A percentile compares a stretch with the other conserved stretches of the same genome.
phyloP scores from a whole-genome alignment of 2,888 invertebrate species.

The Gnatocerus cornutus region DNA sequence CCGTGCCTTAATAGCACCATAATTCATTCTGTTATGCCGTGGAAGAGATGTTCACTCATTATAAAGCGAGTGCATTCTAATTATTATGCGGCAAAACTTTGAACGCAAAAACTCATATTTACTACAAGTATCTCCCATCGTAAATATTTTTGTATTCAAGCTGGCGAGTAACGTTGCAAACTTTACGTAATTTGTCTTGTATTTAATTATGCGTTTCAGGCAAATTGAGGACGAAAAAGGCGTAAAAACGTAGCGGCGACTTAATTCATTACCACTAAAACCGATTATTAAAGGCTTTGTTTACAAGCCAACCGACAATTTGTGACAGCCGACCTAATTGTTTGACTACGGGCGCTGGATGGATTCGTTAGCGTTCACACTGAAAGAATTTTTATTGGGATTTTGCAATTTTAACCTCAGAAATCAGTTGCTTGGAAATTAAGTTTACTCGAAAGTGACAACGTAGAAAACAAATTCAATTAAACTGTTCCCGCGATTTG shows the following conservation, averaged over 20 bases:
- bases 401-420: background rate
- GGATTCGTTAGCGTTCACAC: constrained; percentile 3
- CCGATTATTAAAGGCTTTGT: constrained; percentile 11
- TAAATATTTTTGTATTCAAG: constrained; percentile 42
- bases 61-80: constrained; percentile 52
- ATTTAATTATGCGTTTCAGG: constrained; percentile 33
- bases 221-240: constrained; percentile 9
- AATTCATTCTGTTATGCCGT: constrained; percentile 48
- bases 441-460: too few relatives aligned
- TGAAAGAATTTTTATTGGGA: constrained; percentile 1
- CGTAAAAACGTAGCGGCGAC: constrained; percentile 2
- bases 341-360: constrained; percentile 1
- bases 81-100: constrained; percentile 49
- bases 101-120: constrained; percentile 41
- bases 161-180: constrained; percentile 25
- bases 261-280: constrained; percentile 25
- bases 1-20: constrained; percentile 48
- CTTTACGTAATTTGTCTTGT: constrained; percentile 38
- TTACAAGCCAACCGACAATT: constrained; percentile 14
- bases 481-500: too few relatives aligned
- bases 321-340: constrained; percentile 15
- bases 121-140: constrained; percentile 22
- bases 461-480: too few relatives aligned
- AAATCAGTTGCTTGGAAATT: too few relatives aligned
- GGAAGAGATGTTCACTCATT: constrained; percentile 49